phyloP scores from a whole-genome alignment of 2,888 invertebrate genomes.

The Cheilosia scutellata region DNA sequence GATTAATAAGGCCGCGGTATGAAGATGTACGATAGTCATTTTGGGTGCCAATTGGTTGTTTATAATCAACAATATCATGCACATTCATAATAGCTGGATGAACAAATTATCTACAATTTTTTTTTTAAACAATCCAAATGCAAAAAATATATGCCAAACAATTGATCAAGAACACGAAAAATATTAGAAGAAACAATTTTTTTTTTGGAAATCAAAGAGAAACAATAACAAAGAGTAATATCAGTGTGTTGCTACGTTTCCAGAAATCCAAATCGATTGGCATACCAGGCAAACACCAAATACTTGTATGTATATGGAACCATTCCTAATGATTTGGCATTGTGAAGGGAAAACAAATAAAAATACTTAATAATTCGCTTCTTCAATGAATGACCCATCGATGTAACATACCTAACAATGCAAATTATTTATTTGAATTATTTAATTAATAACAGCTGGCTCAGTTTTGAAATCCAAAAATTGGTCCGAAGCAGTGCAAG shows the following conservation, averaged over 20 bases:
- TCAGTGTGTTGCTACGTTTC: neutral
- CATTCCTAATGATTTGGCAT: too few relatives aligned
- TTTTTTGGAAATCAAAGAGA: neutral
- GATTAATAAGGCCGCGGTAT: constrained; percentile 79
- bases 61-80: constrained; percentile 80
- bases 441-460: too few relatives aligned
- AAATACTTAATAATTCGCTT: too few relatives aligned
- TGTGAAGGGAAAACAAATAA: too few relatives aligned
- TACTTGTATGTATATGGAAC: too few relatives aligned
- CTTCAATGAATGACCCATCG: too few relatives aligned
- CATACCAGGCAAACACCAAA: too few relatives aligned
- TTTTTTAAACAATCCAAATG: neutral
- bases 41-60: constrained; percentile 78
- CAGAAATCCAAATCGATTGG: too few relatives aligned
- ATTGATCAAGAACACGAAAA: neutral
- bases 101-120: neutral
- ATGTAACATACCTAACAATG: too few relatives aligned
- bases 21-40: constrained; percentile 81
- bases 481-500: too few relatives aligned
- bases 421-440: too few relatives aligned
- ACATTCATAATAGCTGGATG: constrained; percentile 77
- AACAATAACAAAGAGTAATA: neutral
- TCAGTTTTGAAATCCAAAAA: too few relatives aligned
- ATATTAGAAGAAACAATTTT: neutral
- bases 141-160: neutral